A percentile compares a stretch with the other conserved stretches of the same genome.
These are phyloP conservation scores for Habrosyne pyritoides DNA, from an alignment of 2,888 invertebrate species.

Conservation along the genomic window DNA sequence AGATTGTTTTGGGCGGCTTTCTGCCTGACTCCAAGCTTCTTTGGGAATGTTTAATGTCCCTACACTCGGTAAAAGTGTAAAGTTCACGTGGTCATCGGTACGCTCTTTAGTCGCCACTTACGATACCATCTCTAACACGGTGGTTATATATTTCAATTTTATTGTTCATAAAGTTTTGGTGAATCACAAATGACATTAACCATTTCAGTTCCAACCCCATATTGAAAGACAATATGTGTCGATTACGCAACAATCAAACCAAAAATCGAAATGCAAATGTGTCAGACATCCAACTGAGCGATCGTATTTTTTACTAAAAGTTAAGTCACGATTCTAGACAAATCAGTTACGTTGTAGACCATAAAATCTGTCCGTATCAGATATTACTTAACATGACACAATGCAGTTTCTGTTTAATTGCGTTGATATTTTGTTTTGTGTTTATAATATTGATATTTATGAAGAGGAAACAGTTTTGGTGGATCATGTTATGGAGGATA, in stretches of 20 bases:
- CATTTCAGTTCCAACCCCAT: slow-evolving; percentile 7
- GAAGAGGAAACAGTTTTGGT: background rate
- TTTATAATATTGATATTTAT: background rate
- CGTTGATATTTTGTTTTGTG: slow-evolving; percentile 10
- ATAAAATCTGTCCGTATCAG: slow-evolving; percentile 20
- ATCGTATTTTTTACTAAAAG: background rate
- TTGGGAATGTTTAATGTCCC: too few relatives aligned
- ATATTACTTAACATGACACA: slow-evolving; percentile 12
- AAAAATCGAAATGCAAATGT: slow-evolving; percentile 7
- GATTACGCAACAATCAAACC: slow-evolving; percentile 1
- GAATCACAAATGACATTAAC: slow-evolving; percentile 6
- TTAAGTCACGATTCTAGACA: slow-evolving; percentile 7
- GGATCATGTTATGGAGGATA: background rate
- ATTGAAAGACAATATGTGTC: background rate
- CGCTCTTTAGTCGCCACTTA: too few relatives aligned
- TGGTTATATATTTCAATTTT: background rate
- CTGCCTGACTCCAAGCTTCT: too few relatives aligned
- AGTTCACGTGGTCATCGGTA: too few relatives aligned
- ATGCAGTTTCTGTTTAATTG: slow-evolving; percentile 18
- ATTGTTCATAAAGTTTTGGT: background rate
- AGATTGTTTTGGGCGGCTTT: too few relatives aligned
- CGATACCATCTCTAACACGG: too few relatives aligned
- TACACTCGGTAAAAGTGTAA: too few relatives aligned
- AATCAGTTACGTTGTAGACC: slow-evolving; percentile 15
- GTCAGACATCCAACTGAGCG: background rate